These are phyloP conservation scores for Diogma glabrata DNA, from an alignment of 2,888 invertebrate genomes.

Conservation along the genomic window DNA sequence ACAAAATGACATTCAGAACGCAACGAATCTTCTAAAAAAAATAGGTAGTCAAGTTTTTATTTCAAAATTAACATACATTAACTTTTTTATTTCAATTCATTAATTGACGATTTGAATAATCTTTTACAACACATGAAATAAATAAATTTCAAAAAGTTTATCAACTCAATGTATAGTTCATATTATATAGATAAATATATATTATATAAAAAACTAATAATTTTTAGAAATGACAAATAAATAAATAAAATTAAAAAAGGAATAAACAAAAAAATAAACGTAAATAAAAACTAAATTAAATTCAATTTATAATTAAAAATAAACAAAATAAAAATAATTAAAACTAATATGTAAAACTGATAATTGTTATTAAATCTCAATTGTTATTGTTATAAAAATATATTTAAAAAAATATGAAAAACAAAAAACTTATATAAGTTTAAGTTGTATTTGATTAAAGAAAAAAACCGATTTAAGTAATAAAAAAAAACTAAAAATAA, in stretches of 20 bases:
- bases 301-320: neutral
- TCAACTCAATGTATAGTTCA: too few species aligned
- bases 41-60: too few species aligned
- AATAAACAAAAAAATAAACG: neutral
- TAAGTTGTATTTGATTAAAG: neutral
- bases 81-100: too few species aligned
- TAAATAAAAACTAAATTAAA: neutral
- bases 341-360: conserved; percentile 5
- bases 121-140: too few species aligned
- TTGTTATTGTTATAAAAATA: conserved; percentile 9
- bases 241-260: conserved; percentile 2
- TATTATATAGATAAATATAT: too few species aligned
- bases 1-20: too few species aligned
- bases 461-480: neutral
- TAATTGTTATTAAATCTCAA: conserved; percentile 8
- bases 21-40: too few species aligned
- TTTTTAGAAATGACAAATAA: conserved; percentile 6
- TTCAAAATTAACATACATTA: too few species aligned
- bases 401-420: too few species aligned
- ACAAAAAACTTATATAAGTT: neutral
- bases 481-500: neutral
- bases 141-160: too few species aligned
- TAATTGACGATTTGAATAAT: too few species aligned
- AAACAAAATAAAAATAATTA: neutral
- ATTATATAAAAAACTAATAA: too few species aligned